phyloP scores from a whole-genome alignment of 2,113 vertebrate species.

The Vicugna pacos region DNA sequence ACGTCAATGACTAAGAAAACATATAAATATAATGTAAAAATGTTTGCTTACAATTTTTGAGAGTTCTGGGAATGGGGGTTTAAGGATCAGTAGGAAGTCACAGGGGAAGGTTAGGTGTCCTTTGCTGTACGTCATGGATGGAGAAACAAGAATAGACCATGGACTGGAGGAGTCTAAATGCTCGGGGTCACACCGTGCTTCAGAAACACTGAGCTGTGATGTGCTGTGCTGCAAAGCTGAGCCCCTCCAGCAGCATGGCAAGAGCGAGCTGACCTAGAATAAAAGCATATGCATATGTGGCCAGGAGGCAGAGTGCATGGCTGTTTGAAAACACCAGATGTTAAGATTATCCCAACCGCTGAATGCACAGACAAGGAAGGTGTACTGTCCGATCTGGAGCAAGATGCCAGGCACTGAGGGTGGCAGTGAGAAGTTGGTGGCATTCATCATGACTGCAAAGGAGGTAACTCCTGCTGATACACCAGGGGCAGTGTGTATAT shows the following conservation, averaged over 20 bases:
- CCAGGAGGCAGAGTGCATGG: neutral
- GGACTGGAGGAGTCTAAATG: neutral
- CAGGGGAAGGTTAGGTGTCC: accelerated
- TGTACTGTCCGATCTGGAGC: neutral
- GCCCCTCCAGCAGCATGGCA: neutral
- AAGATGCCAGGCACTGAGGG: neutral
- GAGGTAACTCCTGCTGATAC: neutral
- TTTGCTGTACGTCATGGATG: neutral
- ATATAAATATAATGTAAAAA: neutral
- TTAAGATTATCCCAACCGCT: neutral
- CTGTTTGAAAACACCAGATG: neutral
- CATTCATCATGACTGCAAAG: neutral
- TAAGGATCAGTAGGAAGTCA: neutral
- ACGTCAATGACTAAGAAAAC: neutral
- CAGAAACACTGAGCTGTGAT: neutral
- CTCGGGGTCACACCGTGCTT: neutral
- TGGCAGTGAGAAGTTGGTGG: too few relatives aligned
- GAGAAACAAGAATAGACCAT: neutral
- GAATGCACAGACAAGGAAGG: neutral
- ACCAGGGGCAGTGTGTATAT: neutral
- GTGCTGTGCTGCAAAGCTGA: neutral
- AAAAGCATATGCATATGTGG: neutral
- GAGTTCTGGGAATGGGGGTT: neutral
- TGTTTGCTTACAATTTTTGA: neutral
- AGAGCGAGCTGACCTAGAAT: neutral